Conservation (phyloP, 2,113 vertebrate species). For the Alces alces region DNA sequence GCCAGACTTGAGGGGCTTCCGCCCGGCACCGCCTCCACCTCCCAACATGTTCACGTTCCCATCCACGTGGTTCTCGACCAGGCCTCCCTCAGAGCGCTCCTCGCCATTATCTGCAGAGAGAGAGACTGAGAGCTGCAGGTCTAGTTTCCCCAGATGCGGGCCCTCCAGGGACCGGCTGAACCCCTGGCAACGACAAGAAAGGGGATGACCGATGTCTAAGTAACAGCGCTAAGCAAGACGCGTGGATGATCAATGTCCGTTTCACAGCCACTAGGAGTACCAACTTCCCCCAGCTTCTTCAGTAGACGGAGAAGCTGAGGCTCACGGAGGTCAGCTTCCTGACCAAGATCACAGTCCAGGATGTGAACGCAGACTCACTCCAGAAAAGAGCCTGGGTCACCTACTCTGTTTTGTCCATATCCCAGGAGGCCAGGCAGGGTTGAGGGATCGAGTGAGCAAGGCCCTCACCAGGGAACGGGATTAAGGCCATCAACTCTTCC, state of each 20-base stretch:
- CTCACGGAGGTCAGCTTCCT: neutral
- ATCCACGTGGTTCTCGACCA: conserved; percentile 79
- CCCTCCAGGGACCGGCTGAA: neutral
- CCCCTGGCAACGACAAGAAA: accelerated
- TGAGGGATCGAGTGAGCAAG: neutral
- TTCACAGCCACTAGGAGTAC: accelerated
- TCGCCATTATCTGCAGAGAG: conserved; percentile 71
- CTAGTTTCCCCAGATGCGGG: neutral
- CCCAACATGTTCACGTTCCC: conserved; percentile 72
- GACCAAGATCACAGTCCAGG: neutral
- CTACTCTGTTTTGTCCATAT: neutral
- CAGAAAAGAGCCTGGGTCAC: neutral
- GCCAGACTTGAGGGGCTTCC: conserved; percentile 76
- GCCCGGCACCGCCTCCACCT: conserved; percentile 38
- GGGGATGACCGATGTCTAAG: no score
- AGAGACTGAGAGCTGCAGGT: neutral
- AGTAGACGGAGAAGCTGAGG: neutral
- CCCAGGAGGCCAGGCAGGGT: neutral
- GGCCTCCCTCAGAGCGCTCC: conserved; percentile 73
- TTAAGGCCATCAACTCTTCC: neutral
- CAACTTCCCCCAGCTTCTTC: no score
- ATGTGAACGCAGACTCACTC: neutral
- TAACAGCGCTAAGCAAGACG: accelerated
- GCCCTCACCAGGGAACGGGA: neutral
- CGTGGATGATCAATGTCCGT: neutral